Conservation (phyloP, 2,888 invertebrate species). For the Dromius quadrimaculatus region DNA sequence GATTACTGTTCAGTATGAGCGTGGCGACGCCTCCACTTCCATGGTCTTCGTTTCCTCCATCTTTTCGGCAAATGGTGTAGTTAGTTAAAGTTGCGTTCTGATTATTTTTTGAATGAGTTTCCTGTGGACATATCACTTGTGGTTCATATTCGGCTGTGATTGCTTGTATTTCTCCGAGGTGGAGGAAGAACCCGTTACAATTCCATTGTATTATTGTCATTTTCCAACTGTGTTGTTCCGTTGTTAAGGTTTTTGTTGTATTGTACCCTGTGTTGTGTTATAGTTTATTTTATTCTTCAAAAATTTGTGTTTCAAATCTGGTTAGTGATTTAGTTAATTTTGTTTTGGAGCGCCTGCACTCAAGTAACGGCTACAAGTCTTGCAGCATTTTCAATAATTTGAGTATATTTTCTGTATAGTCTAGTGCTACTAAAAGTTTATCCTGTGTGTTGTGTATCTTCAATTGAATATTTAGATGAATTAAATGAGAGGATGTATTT, state of each 20-base stretch:
- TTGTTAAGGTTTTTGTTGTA: not conserved
- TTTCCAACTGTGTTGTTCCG: not conserved
- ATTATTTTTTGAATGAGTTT: constrained; percentile 42
- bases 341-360: not conserved
- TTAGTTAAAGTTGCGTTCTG: constrained; percentile 14
- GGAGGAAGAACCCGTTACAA: constrained; percentile 43
- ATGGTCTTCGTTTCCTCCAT: not conserved
- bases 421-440: not conserved
- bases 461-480: too few relatives aligned
- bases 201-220: constrained; percentile 48
- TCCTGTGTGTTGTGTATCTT: not conserved
- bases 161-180: constrained; percentile 24
- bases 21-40: constrained; percentile 35
- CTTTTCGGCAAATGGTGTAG: constrained; percentile 24
- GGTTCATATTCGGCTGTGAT: constrained; percentile 30
- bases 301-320: constrained; percentile 1
- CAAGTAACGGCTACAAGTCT: not conserved
- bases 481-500: too few relatives aligned
- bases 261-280: not conserved
- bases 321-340: not conserved
- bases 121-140: constrained; percentile 43
- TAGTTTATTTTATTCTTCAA: not conserved
- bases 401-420: not conserved
- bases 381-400: not conserved
- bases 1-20: not conserved